These are phyloP conservation scores for Electrophaes corylata DNA, from an alignment of 2,888 invertebrate genomes.

Conservation along the genomic window DNA sequence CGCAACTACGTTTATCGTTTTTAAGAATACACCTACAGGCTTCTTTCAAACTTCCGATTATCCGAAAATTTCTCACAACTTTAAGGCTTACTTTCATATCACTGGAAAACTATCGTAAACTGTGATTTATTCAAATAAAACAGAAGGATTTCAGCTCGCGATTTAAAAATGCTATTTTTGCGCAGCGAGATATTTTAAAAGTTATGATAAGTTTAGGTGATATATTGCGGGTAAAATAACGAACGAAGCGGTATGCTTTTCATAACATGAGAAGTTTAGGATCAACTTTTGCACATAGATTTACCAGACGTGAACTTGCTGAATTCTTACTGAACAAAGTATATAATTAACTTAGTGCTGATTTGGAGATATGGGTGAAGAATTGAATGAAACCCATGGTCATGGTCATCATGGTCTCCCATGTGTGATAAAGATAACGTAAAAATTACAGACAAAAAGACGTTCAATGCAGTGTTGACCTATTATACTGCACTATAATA, in stretches of 20 bases:
- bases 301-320: not conserved
- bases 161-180: constrained; percentile 31
- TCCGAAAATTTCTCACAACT: too few species aligned
- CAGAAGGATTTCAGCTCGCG: constrained; percentile 23
- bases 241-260: constrained; percentile 4
- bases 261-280: not conserved
- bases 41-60: too few species aligned
- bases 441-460: not conserved
- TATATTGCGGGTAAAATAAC: constrained; percentile 12
- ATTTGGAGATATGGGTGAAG: not conserved
- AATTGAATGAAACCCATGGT: too few species aligned
- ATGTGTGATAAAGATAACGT: not conserved
- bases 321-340: not conserved
- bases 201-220: constrained; percentile 20
- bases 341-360: not conserved
- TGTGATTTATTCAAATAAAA: constrained; percentile 28
- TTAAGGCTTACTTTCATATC: too few species aligned
- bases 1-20: too few species aligned
- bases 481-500: too few species aligned
- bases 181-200: constrained; percentile 16
- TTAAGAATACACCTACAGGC: too few species aligned
- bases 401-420: too few species aligned
- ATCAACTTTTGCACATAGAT: not conserved
- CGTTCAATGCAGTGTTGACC: not conserved
- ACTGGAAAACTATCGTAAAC: constrained; percentile 14